Evolutionary conservation across 1,140 invertebrate genomes (phyloP), one percentile per base, ranked within the genome.

Genomic region (Aradophagus sp.): DNA sequence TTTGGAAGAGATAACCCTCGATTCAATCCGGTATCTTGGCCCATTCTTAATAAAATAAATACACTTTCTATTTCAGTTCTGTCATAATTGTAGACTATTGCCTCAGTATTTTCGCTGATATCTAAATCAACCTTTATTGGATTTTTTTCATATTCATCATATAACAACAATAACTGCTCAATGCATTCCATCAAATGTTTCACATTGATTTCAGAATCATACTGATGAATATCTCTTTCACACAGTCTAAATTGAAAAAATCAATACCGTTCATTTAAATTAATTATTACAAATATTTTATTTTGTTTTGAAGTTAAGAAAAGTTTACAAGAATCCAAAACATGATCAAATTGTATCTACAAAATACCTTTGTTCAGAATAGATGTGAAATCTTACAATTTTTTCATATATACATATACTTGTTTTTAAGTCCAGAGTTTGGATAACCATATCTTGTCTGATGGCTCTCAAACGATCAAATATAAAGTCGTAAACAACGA

Each of bases 361-460:
- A n/a, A n/a, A n/a, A n/a, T 85, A 93, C 92, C 87, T 89, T 80
- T 92, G 92, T 0, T 85, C 84, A 16, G 91, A 84, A 77, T 90
- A 93, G 29, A 90, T 81, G 78, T 92, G 85, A 78, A 93, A 93
- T 69, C 88, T 81, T 1, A 92, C 85, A 48, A 91, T 91, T 13
- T 87, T 87, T 73, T 93, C 90, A 5, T 93, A 78, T 31, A 93
- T 84, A 1, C 71, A 70, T 13, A 91, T 88, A 15, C 84, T 87
- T 8, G 82, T 73, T 5, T 44, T 58, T 0, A 52, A 17, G 36
- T 85, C 73, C 0, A 90, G 80, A 63, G 88, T 86, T 79, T 94
- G 93, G 31, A 95, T 90, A 1, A 91, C 87, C 48, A 92, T 84
- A 78, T 95, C 93, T 75, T 94, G 92, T 8, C 93, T 85, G 5